These are phyloP conservation scores for Zoroaster sp. DNA, from an alignment of 53 echinoderm and acorn worm genomes.

Conservation along the genomic window DNA sequence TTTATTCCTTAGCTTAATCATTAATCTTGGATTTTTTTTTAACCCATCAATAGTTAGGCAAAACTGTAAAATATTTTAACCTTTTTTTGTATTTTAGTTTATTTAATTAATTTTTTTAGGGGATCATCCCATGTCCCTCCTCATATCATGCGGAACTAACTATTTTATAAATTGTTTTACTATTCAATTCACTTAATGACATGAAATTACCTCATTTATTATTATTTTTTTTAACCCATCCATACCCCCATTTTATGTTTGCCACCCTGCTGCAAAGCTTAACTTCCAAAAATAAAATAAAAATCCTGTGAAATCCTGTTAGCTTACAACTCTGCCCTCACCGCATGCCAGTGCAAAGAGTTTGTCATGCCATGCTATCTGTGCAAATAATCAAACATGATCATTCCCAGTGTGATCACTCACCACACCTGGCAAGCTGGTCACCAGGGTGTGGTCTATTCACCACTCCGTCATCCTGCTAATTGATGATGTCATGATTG, in stretches of 20 bases:
- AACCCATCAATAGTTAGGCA: too few relatives aligned
- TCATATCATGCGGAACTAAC: neutral
- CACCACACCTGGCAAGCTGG: conserved; percentile 25
- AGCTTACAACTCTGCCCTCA: neutral
- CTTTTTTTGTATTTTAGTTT: neutral
- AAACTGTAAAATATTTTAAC: too few relatives aligned
- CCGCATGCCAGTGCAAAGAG: neutral
- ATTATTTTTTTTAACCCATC: neutral
- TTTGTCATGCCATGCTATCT: too few relatives aligned
- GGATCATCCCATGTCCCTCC: too few relatives aligned
- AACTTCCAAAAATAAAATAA: neutral
- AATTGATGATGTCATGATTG: neutral
- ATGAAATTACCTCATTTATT: neutral
- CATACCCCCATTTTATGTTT: neutral
- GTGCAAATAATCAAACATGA: conserved; percentile 29
- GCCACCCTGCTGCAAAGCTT: neutral
- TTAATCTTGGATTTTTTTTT: too few relatives aligned
- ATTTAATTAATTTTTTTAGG: neutral
- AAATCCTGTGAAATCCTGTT: neutral
- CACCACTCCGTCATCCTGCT: neutral
- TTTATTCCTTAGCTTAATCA: too few relatives aligned
- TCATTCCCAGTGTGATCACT: conserved; percentile 17
- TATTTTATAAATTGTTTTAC: neutral
- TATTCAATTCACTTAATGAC: neutral
- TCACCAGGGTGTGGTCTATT: neutral